These are phyloP conservation scores for Dryobota labecula DNA, from an alignment of 2,888 invertebrate species.

Conservation along the genomic window DNA sequence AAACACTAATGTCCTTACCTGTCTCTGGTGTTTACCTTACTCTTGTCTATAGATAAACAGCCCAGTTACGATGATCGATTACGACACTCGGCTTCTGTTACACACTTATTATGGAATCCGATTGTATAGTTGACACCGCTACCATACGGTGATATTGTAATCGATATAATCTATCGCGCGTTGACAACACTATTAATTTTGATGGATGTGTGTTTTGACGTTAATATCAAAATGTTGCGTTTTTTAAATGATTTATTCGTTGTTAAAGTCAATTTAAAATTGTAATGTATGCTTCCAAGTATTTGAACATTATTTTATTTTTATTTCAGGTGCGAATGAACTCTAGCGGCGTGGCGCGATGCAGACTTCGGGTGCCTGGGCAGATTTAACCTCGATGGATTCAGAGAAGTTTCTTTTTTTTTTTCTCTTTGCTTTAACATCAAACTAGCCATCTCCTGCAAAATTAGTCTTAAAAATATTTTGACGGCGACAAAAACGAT, in stretches of 20 bases:
- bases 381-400: conserved; percentile 11
- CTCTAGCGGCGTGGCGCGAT: neutral
- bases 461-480: neutral
- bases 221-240: conserved; percentile 31
- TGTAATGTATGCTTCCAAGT: conserved; percentile 43
- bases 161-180: conserved; percentile 77
- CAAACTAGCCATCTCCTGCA: neutral
- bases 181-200: conserved; percentile 82
- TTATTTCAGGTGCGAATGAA: conserved; percentile 63
- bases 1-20: conserved; percentile 82
- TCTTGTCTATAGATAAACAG: conserved; percentile 73
- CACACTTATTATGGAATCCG: conserved; percentile 75
- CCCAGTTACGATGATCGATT: conserved; percentile 85
- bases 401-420: conserved; percentile 67
- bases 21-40: conserved; percentile 81
- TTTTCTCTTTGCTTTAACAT: neutral
- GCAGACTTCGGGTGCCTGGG: neutral
- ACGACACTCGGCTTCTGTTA: conserved; percentile 79
- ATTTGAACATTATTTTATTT: conserved; percentile 50
- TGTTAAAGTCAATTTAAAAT: conserved; percentile 25
- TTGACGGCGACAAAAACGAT: neutral
- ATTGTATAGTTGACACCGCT: conserved; percentile 73
- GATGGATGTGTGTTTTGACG: conserved; percentile 75
- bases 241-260: conserved; percentile 27
- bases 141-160: conserved; percentile 71